phyloP scores from a whole-genome alignment of 23 tunicate species.

The Ascidia mentula region DNA sequence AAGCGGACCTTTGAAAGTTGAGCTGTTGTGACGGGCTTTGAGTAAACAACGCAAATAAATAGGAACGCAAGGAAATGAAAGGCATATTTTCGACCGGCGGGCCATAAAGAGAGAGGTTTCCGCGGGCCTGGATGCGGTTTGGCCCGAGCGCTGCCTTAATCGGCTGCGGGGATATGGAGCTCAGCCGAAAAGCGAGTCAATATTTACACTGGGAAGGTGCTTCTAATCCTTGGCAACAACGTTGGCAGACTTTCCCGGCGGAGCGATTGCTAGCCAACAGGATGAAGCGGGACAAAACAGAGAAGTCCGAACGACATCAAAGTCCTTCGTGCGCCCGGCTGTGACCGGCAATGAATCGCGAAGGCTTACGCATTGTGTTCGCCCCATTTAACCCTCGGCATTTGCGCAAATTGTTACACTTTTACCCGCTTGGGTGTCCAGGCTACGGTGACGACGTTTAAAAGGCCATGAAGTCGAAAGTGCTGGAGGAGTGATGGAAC shows the following conservation, averaged over 20 bases:
- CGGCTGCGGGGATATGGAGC: neutral
- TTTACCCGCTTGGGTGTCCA: no score
- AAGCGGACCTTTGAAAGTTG: no score
- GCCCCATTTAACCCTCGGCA: neutral
- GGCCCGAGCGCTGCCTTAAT: neutral
- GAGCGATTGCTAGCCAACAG: neutral
- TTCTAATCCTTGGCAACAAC: neutral
- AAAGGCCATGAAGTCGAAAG: no score
- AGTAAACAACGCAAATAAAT: no score
- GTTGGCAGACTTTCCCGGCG: neutral
- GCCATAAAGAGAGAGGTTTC: neutral
- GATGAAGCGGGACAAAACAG: neutral
- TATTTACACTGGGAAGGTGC: neutral
- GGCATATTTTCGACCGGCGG: neutral
- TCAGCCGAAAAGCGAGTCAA: neutral
- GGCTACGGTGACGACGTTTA: no score
- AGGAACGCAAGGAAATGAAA: neutral
- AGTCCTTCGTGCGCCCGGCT: neutral
- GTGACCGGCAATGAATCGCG: neutral
- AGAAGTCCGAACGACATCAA: neutral
- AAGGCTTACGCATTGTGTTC: neutral
- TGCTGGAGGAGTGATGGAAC: no score
- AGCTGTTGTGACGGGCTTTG: no score
- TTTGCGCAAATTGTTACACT: no score
- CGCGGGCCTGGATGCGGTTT: no score